phyloP scores from a whole-genome alignment of 2,888 invertebrate genomes.

The Cybosia mesomella region DNA sequence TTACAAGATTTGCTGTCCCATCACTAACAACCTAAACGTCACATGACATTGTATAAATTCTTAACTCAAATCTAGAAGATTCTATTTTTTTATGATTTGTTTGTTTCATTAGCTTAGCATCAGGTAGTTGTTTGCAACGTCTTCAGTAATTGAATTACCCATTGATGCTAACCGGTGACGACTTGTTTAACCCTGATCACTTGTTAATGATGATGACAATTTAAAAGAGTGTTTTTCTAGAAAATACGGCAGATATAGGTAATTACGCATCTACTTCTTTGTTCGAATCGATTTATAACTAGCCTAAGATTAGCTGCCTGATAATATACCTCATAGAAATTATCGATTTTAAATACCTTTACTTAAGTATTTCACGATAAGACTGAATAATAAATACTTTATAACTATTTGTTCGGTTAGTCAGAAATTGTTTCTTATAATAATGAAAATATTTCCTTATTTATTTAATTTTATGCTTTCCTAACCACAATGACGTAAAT shows the following conservation, averaged over 20 bases:
- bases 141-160: conserved; percentile 30
- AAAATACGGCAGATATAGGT: neutral
- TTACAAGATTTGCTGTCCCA: conserved; percentile 7
- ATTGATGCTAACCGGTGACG: conserved; percentile 33
- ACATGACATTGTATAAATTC: conserved; percentile 9
- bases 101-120: conserved; percentile 19
- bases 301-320: conserved; percentile 9
- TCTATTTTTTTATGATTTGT: conserved; percentile 15
- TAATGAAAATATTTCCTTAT: conserved; percentile 11
- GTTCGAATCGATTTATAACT: conserved; percentile 3
- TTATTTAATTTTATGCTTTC: neutral
- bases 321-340: neutral
- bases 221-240: neutral
- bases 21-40: neutral
- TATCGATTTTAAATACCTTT: neutral
- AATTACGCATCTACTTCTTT: conserved; percentile 1
- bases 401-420: neutral
- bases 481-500: conserved; percentile 10
- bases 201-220: conserved; percentile 22
- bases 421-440: neutral
- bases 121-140: conserved; percentile 6
- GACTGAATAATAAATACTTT: neutral
- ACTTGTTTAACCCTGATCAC: conserved; percentile 24
- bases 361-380: neutral
- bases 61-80: conserved; percentile 6